phyloP scores from a whole-genome alignment of 2,797 vertebrate genomes.

The Protonibea diacanthus region DNA sequence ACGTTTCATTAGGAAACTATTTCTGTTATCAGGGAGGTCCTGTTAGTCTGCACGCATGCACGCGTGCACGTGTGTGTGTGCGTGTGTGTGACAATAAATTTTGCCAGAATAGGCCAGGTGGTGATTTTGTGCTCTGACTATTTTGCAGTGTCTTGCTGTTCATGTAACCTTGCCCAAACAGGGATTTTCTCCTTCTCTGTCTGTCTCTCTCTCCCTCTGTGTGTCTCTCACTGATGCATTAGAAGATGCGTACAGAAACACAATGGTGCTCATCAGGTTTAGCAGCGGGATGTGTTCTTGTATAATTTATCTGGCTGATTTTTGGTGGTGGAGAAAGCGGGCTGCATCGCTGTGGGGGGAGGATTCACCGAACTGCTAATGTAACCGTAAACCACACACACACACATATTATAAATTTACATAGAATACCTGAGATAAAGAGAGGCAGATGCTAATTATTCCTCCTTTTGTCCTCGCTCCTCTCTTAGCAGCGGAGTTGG shows the following conservation, averaged over 20 bases:
- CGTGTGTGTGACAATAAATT: not conserved
- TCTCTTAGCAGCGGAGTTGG: conserved; percentile 4
- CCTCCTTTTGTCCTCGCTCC: conserved; percentile 10
- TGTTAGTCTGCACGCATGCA: not conserved
- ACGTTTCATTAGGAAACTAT: conserved; percentile 7
- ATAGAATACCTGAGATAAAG: conserved; percentile 18
- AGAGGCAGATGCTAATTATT: conserved; percentile 19
- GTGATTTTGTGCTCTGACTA: conserved; percentile 77
- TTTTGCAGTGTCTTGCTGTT: conserved; percentile 56
- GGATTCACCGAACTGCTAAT: conserved; percentile 30
- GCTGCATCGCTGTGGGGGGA: conserved; percentile 40
- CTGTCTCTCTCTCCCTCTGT: not conserved
- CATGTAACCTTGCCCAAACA: conserved; percentile 47
- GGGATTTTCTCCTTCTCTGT: conserved; percentile 22
- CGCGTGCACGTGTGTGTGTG: conserved; percentile 8
- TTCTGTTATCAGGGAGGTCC: not conserved
- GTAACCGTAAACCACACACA: conserved; percentile 42
- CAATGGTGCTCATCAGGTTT: conserved; percentile 35
- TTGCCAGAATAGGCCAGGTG: conserved; percentile 69
- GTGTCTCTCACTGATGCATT: not conserved
- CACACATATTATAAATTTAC: conserved; percentile 15
- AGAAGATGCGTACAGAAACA: conserved; percentile 15
- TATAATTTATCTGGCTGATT: conserved; percentile 30
- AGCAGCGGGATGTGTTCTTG: conserved; percentile 33
- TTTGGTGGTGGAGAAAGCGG: conserved; percentile 26